Evolutionary conservation across 2,113 vertebrate genomes (phyloP).

Genomic region (Ginglymostoma cirratum): DNA sequence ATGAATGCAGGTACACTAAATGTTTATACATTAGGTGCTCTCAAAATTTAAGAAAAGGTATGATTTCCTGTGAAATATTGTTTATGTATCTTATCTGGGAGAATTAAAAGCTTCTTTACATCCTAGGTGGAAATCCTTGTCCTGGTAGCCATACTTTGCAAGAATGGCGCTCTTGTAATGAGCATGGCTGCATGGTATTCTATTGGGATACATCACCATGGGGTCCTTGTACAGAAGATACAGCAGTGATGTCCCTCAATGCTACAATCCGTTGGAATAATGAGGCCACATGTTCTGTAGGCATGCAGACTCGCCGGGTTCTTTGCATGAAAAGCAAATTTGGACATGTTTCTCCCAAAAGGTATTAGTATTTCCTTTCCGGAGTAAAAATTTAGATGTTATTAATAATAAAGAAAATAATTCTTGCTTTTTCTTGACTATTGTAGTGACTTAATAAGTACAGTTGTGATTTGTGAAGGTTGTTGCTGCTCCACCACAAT

Average conservation of each 20-base stretch:
- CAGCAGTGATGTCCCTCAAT: conserved; percentile 54
- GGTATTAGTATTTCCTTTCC: conserved; percentile 56
- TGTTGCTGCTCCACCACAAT: background rate
- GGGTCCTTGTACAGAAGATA: conserved; percentile 69
- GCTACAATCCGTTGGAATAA: conserved; percentile 52
- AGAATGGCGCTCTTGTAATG: conserved; percentile 77
- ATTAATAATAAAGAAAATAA: background rate
- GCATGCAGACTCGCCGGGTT: conserved; percentile 73
- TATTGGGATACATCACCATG: conserved; percentile 80
- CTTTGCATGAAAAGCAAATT: conserved; percentile 70
- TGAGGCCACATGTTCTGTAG: conserved; percentile 64
- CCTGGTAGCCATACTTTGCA: conserved; percentile 68
- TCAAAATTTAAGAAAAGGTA: background rate
- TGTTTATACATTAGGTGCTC: background rate
- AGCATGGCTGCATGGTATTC: conserved; percentile 70
- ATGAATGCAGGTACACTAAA: background rate
- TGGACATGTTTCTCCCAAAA: conserved; percentile 75
- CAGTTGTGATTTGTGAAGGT: background rate
- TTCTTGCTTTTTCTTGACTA: background rate
- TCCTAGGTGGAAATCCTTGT: conserved; percentile 72
- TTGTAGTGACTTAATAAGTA: background rate
- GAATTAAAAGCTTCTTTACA: conserved; percentile 19
- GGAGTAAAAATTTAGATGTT: background rate
- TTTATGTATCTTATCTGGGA: background rate
- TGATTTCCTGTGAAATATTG: background rate